phyloP scores from a whole-genome alignment of 1,140 invertebrate species.

The Drosophila lowei region DNA sequence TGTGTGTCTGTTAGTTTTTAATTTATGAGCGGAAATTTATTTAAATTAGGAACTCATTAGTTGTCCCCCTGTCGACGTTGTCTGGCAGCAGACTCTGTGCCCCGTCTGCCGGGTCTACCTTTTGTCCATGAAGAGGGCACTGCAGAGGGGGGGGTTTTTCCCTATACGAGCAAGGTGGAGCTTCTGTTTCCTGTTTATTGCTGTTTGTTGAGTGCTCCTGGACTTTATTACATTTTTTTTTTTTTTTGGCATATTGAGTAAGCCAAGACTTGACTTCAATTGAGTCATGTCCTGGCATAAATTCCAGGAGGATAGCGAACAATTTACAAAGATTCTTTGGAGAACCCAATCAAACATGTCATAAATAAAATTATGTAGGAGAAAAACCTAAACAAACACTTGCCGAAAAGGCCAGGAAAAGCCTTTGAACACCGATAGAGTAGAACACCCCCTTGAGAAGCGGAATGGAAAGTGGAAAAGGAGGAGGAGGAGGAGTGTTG shows the following conservation, averaged over 20 bases:
- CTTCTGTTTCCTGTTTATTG: constrained; percentile 62
- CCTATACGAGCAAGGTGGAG: constrained; percentile 2
- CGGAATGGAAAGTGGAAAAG: constrained; percentile 33
- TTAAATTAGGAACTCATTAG: constrained; percentile 83
- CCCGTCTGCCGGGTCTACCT: constrained; percentile 27
- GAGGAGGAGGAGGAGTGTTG: neutral
- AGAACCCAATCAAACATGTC: constrained; percentile 74
- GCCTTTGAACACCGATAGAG: neutral
- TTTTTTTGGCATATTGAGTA: constrained; percentile 49
- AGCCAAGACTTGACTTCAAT: constrained; percentile 58
- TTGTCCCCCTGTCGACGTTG: constrained; percentile 51
- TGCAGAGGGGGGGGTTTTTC: neutral
- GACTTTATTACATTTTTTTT: constrained; percentile 67
- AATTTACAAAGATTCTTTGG: constrained; percentile 37
- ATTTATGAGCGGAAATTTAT: constrained; percentile 82
- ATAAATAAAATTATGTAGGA: constrained; percentile 72
- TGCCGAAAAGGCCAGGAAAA: constrained; percentile 27
- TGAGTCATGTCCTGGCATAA: constrained; percentile 66
- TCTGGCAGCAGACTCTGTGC: constrained; percentile 4
- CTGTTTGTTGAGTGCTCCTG: constrained; percentile 42
- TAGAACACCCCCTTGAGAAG: constrained; percentile 6
- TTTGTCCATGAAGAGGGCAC: constrained; percentile 20
- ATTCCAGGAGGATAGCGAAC: constrained; percentile 27
- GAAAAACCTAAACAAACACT: constrained; percentile 72
- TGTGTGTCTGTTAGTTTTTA: constrained; percentile 71